phyloP scores from a whole-genome alignment of 1,140 invertebrate species.

The Caenorhabditis inopinata region DNA sequence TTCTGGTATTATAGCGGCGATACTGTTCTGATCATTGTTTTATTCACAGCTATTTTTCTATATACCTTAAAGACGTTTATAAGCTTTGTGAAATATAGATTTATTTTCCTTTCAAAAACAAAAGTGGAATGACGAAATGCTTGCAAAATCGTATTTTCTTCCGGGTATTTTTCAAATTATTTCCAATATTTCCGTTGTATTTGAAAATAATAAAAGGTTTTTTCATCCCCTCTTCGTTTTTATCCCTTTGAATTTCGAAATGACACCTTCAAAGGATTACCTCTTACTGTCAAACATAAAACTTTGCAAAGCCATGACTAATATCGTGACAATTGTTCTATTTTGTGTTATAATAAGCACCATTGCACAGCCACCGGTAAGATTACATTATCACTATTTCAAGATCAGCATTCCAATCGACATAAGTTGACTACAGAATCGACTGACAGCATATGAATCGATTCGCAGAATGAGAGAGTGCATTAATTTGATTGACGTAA shows the following conservation, averaged over 20 bases:
- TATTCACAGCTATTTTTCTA: background rate
- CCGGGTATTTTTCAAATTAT: background rate
- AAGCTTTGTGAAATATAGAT: background rate
- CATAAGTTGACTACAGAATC: background rate
- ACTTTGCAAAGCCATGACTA: no score
- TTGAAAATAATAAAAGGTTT: background rate
- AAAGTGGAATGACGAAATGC: no score
- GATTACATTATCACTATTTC: background rate
- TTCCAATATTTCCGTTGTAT: background rate
- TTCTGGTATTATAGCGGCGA: slow-evolving; percentile 25
- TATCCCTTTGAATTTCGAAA: background rate
- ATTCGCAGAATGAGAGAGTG: background rate
- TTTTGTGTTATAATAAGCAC: no score
- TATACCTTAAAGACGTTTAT: background rate
- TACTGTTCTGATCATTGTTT: background rate
- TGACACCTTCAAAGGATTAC: background rate
- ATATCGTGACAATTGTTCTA: no score
- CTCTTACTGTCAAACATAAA: background rate
- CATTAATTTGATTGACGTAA: slow-evolving; percentile 5
- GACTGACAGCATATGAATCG: slow-evolving; percentile 9
- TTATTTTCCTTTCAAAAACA: no score
- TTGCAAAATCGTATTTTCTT: background rate
- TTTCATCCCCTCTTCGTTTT: background rate
- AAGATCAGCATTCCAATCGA: background rate
- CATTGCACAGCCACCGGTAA: background rate